A percentile compares a stretch with the other conserved stretches of the same genome.
phyloP scores from a whole-genome alignment of 1,140 invertebrate species.

The Lithobius niger region DNA sequence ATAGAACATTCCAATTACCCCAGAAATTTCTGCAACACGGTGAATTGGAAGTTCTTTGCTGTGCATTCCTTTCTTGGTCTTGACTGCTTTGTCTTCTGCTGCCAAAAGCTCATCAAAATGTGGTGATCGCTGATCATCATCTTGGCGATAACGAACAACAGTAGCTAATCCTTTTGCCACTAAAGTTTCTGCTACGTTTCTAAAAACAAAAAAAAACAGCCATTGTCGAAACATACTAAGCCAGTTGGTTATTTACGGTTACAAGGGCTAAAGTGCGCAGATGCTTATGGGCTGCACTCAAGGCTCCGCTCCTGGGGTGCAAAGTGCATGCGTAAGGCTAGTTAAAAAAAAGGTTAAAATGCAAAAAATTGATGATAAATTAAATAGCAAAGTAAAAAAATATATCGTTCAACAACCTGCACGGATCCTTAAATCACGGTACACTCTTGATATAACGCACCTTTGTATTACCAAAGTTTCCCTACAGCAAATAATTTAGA shows the following conservation, averaged over 20 bases:
- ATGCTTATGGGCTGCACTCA: no score
- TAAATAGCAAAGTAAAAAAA: no score
- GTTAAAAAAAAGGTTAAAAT: no score
- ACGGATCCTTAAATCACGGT: no score
- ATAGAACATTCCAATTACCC: slow-evolving; percentile 36
- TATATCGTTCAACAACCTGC: no score
- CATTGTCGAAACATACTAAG: neutral
- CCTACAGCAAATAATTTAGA: no score
- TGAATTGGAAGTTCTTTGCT: slow-evolving; percentile 71
- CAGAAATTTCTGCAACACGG: slow-evolving; percentile 75
- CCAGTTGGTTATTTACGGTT: no score
- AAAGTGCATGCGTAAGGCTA: no score
- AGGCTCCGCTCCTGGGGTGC: neutral
- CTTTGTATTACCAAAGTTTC: no score
- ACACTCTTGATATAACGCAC: no score
- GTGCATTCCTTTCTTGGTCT: slow-evolving; percentile 67
- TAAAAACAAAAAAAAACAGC: slow-evolving; percentile 5
- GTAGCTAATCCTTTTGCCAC: slow-evolving; percentile 82
- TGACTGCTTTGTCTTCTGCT: slow-evolving; percentile 84
- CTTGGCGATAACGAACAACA: slow-evolving; percentile 82
- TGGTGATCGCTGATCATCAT: slow-evolving; percentile 90
- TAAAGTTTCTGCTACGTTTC: slow-evolving; percentile 85
- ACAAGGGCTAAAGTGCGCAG: no score
- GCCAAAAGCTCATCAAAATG: slow-evolving; percentile 86
- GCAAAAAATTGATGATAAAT: no score